Evolutionary conservation across 1,140 invertebrate genomes (phyloP), one percentile per base, ranked within the genome.

Genomic region (Ooceraea biroi): DNA sequence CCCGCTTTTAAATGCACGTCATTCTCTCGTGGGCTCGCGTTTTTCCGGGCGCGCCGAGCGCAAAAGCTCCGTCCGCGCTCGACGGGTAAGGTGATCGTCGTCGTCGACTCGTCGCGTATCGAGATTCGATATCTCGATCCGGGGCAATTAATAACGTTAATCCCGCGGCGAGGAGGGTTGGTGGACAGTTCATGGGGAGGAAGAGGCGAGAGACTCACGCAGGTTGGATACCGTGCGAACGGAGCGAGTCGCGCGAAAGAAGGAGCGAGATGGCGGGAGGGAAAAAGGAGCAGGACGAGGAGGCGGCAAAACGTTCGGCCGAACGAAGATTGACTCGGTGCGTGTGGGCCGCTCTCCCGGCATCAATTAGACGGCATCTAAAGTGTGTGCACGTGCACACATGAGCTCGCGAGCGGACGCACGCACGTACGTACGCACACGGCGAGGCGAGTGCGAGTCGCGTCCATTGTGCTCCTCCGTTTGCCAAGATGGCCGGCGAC

Each of bases 291-390:
- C 68, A 76, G 25, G 68, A 82, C 57, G 58, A 77, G 36, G 74
- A 86, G 74, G 85, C 78, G 83, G 86, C 88, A 80, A 86, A 89
- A 86, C 88, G 86, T 87, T 61, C 58, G 83, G 73, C 82, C 73
- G 87, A 82, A 87, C 78, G 90, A 90, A 89, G 90, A 91, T 88
- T 88, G 85, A 88, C 86, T 91, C 87, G 74, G 88, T 91, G 87
- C 89, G 90, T 92, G 90, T 90, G 90, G 90, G 90, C 89, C 82
- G 86, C 57, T 85, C 90, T 83, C 83, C 48, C 69, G 85, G 88
- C 89, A 91, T 91, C 90, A 91, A 91, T 91, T 91, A 91, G 85
- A 90, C 84, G 82, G 86, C 55, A 86, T 77, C 87, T 69, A 83
- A 90, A 86, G 83, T 72, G 86, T 73, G 85, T 89, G 84, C 82